Conservation (phyloP, 2,888 invertebrate species). For the Lapara coniferarum region DNA sequence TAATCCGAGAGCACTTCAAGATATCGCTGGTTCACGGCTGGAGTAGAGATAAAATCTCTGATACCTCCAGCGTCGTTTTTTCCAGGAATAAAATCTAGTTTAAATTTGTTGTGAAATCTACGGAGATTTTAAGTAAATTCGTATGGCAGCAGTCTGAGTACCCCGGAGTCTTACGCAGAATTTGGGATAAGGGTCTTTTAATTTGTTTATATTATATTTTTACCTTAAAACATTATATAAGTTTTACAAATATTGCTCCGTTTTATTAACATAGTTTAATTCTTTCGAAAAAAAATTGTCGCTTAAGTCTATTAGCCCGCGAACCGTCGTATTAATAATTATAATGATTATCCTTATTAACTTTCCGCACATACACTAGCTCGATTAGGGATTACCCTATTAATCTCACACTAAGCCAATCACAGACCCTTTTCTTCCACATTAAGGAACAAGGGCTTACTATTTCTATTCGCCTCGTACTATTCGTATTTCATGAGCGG, state of each 20-base stretch:
- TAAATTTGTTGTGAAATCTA: background rate
- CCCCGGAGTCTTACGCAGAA: too few species aligned
- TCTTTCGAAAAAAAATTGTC: too few species aligned
- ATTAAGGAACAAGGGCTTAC: slow-evolving; percentile 8
- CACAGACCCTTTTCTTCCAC: slow-evolving; percentile 17
- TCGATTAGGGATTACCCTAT: slow-evolving; percentile 11
- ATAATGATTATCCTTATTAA: background rate
- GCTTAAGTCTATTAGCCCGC: too few species aligned
- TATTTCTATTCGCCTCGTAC: slow-evolving; percentile 2
- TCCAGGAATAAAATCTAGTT: too few species aligned
- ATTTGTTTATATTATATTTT: too few species aligned
- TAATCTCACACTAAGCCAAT: slow-evolving; percentile 14
- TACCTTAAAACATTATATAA: too few species aligned
- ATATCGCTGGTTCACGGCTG: background rate
- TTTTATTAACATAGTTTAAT: too few species aligned
- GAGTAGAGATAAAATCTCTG: background rate
- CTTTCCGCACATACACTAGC: background rate
- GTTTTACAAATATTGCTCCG: too few species aligned
- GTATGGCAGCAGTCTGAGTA: too few species aligned
- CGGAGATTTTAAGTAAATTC: background rate
- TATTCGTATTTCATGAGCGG: slow-evolving; percentile 8
- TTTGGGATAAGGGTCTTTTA: too few species aligned
- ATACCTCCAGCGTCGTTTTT: too few species aligned
- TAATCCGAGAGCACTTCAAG: background rate
- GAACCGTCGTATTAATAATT: background rate